A percentile compares a stretch with the other conserved stretches of the same genome.
These are phyloP conservation scores for Aulostomus chinensis DNA, from an alignment of 2,797 vertebrate genomes.

Conservation along the genomic window DNA sequence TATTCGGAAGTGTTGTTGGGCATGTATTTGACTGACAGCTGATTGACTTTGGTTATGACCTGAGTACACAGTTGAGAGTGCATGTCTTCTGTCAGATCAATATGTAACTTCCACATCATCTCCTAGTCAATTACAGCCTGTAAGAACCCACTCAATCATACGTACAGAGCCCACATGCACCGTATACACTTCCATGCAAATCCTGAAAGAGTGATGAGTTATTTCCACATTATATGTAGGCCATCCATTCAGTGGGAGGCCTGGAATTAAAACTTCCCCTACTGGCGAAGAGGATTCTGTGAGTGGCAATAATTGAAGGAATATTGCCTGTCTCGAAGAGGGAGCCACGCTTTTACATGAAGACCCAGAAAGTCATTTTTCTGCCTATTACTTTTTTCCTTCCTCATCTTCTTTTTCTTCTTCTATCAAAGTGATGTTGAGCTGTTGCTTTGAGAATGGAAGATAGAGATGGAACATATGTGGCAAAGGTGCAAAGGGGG, in stretches of 20 bases:
- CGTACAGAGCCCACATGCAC: slow-evolving; percentile 8
- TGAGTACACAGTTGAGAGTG: slow-evolving; percentile 28
- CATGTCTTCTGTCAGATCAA: slow-evolving; percentile 49
- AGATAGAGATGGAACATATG: slow-evolving; percentile 54
- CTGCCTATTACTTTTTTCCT: slow-evolving; percentile 75
- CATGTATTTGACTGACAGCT: too few relatives aligned
- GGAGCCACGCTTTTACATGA: slow-evolving; percentile 69
- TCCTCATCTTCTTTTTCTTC: slow-evolving; percentile 20
- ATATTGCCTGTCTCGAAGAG: slow-evolving; percentile 74
- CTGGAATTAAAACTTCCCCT: slow-evolving; percentile 77
- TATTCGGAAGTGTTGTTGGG: too few relatives aligned
- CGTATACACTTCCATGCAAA: slow-evolving; percentile 46
- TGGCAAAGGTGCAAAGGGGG: slow-evolving; percentile 31
- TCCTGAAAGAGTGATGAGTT: slow-evolving; percentile 59
- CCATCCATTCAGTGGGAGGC: slow-evolving; percentile 66
- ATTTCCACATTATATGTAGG: slow-evolving; percentile 70
- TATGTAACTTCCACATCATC: slow-evolving; percentile 43
- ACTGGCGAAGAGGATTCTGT: slow-evolving; percentile 56
- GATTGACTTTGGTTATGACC: too few relatives aligned
- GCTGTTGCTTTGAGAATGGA: slow-evolving; percentile 56
- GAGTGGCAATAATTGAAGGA: slow-evolving; percentile 75
- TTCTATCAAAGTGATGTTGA: slow-evolving; percentile 71
- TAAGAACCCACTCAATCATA: slow-evolving; percentile 13
- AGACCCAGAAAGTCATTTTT: slow-evolving; percentile 79
- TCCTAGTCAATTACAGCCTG: too few relatives aligned